A percentile compares a stretch with the other conserved stretches of the same genome.
These are phyloP conservation scores for Pentalonia nigronervosa DNA, from an alignment of 1,140 invertebrate species.

Conservation along the genomic window DNA sequence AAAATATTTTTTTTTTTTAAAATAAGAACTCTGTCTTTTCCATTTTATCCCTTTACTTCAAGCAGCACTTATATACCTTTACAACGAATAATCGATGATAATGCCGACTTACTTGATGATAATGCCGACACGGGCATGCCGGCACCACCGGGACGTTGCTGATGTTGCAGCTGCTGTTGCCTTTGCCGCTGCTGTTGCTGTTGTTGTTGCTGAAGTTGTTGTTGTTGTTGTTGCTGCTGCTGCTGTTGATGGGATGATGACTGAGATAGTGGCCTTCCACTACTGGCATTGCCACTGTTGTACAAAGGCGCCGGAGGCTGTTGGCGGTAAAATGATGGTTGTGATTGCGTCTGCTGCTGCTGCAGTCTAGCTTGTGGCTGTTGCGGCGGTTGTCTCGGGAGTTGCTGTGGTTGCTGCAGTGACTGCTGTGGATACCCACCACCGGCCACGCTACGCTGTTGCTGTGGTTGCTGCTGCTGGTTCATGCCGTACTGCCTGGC, in stretches of 20 bases:
- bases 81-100: slow-evolving; percentile 23
- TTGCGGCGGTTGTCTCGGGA: slow-evolving; percentile 59
- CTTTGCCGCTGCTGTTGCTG: neutral
- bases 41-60: neutral
- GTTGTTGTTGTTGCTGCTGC: neutral
- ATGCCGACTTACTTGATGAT: slow-evolving; percentile 26
- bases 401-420: slow-evolving; percentile 49
- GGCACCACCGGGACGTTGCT: neutral
- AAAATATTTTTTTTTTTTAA: neutral
- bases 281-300: slow-evolving; percentile 31
- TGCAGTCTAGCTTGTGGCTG: neutral
- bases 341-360: slow-evolving; percentile 59
- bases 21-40: neutral
- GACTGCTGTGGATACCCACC: neutral
- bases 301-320: slow-evolving; percentile 39
- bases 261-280: slow-evolving; percentile 38
- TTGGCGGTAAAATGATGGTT: slow-evolving; percentile 59
- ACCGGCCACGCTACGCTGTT: neutral
- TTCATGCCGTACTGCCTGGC: slow-evolving; percentile 41
- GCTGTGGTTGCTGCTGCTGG: neutral
- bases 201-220: neutral
- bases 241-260: neutral
- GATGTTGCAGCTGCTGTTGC: neutral
- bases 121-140: neutral
- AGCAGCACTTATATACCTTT: neutral